phyloP scores from a whole-genome alignment of 2,888 invertebrate genomes.

The Dryocosmus kuriphilus region DNA sequence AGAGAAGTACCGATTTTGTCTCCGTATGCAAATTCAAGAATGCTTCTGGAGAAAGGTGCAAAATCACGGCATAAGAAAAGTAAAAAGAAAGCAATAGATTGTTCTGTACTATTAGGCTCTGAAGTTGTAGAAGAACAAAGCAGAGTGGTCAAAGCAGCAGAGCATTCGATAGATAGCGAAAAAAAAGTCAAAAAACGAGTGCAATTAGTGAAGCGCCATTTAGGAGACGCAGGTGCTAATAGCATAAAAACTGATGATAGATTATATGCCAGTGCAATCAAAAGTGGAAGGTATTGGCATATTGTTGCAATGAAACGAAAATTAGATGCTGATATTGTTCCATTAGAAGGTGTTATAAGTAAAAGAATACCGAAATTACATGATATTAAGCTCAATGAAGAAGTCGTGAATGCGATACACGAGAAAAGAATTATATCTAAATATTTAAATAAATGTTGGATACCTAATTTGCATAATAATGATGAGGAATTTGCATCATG shows the following conservation, averaged over 20 bases:
- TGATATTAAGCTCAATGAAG: background rate
- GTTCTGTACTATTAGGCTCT: background rate
- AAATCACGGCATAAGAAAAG: background rate
- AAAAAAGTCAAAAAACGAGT: no score
- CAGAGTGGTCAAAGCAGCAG: background rate
- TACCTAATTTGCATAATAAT: background rate
- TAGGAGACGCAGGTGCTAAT: no score
- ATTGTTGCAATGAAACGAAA: background rate
- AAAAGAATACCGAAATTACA: background rate
- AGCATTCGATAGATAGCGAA: background rate
- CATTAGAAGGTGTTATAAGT: background rate
- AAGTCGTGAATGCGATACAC: no score
- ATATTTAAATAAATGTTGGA: background rate
- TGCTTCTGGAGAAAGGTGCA: constrained; percentile 1
- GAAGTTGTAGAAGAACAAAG: background rate
- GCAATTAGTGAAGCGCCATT: no score
- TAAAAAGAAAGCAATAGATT: background rate
- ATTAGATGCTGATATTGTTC: background rate
- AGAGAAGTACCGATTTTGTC: background rate
- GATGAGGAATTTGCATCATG: background rate
- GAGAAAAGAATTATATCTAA: background rate
- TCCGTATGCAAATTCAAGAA: background rate
- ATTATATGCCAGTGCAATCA: no score
- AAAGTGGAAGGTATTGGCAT: background rate
- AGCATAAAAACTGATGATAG: no score